Evolutionary conservation across 2,797 vertebrate species (phyloP), one percentile per base, ranked within the genome.

Genomic region (Cheirogaleus major): DNA sequence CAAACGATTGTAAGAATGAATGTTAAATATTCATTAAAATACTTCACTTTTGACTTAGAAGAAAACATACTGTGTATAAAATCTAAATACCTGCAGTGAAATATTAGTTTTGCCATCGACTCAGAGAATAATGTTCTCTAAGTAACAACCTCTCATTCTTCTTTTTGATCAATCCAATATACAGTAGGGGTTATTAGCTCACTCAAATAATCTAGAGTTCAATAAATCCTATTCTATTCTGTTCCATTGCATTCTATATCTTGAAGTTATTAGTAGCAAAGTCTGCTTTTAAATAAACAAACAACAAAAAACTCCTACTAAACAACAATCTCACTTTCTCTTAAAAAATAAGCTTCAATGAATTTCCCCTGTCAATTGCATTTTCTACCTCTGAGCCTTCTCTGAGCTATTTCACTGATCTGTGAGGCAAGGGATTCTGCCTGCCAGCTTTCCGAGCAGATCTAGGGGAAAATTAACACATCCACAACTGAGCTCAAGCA

Each of bases 341-440:
- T 52, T 43, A 73, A 85, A 84, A 67, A 84, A 75, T 13, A 93
- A n/a, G 20, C 17, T 93, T 57, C 38, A 2, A 0, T 93, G 10
- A 48, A 76, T 76, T 80, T 69, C 78, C 35, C 52, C 63, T 45
- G 65, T 94, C 83, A 45, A 7, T 94, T 95, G 93, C 25, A 78
- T 43, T 83, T 96, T 32, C n/a, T 78, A 55, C 93, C 65, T 94
- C 45, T 88, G 61, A 89, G 87, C 35, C 80, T 97, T 78, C 78
- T 94, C 93, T 95, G 52, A 98, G 78, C 80, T 96, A 50, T 97
- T 50, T 93, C 94, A 93, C 91, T 92, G 59, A 69, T 91, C 81
- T 43, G n/a, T 41, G 91, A 23, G 10, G 79, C 78, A 96, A 95
- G 82, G 86, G 81, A 93, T 72, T 97, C 38, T 89, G 90, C 76